Conservation (phyloP, 2,888 invertebrate genomes). For the Teleogryllus oceanicus region DNA sequence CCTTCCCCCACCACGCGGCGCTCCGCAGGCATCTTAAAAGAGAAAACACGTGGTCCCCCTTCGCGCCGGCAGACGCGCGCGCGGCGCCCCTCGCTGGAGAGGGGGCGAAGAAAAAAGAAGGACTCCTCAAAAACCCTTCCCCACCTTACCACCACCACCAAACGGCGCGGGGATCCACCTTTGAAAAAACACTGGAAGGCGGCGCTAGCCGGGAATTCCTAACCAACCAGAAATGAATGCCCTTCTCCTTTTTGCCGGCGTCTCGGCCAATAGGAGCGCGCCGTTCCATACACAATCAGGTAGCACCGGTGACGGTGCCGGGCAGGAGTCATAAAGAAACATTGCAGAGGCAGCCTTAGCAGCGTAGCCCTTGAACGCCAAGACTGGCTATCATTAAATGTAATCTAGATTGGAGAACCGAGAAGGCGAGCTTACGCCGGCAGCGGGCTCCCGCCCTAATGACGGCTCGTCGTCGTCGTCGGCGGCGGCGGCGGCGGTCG, state of each 20-base stretch:
- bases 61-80: neutral
- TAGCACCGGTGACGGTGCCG: neutral
- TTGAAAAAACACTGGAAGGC: constrained; percentile 30
- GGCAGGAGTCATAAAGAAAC: constrained; percentile 26
- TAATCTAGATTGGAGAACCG: constrained; percentile 34
- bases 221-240: constrained; percentile 28
- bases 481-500: neutral
- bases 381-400: constrained; percentile 29
- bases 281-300: constrained; percentile 22
- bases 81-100: neutral
- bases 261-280: constrained; percentile 29
- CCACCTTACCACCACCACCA: constrained; percentile 20
- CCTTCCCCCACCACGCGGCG: constrained; percentile 4
- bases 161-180: constrained; percentile 1
- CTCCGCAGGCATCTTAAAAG: neutral
- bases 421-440: constrained; percentile 5
- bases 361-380: constrained; percentile 29
- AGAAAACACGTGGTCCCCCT: constrained; percentile 2
- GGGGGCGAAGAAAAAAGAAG: neutral
- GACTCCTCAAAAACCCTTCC: constrained; percentile 12
- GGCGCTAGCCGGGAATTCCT: constrained; percentile 26
- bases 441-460: neutral
- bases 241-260: constrained; percentile 26
- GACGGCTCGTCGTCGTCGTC: neutral
- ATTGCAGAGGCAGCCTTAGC: constrained; percentile 28